Evolutionary conservation across 2,113 vertebrate species (phyloP).

Genomic region (Callocephalon fimbriatum): DNA sequence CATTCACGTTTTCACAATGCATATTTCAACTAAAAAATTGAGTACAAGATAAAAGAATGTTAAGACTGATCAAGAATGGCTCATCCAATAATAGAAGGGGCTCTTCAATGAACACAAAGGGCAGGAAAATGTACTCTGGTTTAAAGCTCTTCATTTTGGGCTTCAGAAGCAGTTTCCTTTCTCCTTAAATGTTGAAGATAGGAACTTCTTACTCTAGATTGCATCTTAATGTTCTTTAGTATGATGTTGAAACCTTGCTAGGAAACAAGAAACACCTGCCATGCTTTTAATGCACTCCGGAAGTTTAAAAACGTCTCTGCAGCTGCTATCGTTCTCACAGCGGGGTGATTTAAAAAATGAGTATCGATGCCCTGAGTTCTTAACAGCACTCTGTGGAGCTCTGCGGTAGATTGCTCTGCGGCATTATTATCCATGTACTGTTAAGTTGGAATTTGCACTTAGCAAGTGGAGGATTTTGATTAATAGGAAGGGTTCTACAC

Average conservation of each 20-base stretch:
- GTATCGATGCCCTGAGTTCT: background rate
- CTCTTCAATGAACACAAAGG: background rate
- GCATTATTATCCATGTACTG: background rate
- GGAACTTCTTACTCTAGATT: background rate
- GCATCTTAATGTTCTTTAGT: background rate
- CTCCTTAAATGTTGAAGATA: background rate
- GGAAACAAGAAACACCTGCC: background rate
- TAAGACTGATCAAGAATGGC: background rate
- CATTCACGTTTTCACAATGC: background rate
- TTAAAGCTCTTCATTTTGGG: background rate
- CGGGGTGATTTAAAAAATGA: background rate
- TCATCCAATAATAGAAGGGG: background rate
- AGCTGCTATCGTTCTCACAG: background rate
- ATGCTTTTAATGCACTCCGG: background rate
- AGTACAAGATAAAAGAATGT: background rate
- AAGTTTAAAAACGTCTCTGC: background rate
- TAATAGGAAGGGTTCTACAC: conserved; percentile 34
- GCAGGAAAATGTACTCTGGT: background rate
- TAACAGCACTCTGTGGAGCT: background rate
- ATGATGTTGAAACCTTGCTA: background rate
- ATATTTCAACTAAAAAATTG: background rate
- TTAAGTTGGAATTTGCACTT: conserved; percentile 39
- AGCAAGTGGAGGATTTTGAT: conserved; percentile 44
- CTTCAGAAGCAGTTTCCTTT: background rate
- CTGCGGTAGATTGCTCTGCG: background rate